phyloP scores from a whole-genome alignment of 2,113 vertebrate genomes.

The Cyanistes caeruleus region DNA sequence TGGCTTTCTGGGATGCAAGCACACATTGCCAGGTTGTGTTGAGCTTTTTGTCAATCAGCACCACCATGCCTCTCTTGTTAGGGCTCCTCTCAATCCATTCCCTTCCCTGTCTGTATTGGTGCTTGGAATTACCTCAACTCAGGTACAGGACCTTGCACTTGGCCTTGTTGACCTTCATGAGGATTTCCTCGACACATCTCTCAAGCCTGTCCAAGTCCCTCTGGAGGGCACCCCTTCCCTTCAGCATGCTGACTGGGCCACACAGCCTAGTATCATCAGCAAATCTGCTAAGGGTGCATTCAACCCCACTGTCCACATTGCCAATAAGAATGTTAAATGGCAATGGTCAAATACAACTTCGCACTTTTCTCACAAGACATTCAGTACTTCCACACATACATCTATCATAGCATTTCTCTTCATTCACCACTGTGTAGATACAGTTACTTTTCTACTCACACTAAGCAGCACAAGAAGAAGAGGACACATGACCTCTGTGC shows the following conservation, averaged over 20 bases:
- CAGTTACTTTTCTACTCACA: not conserved
- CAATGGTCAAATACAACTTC: not conserved
- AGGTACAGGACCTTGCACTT: not conserved
- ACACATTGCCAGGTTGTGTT: not conserved
- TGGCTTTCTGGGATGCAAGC: not conserved
- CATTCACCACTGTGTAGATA: not conserved
- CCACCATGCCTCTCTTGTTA: not conserved
- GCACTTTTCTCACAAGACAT: not conserved
- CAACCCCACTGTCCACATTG: not conserved
- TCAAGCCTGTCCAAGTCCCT: not conserved
- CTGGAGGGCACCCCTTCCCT: not conserved
- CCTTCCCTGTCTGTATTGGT: not conserved
- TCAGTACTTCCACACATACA: not conserved
- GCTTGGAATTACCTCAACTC: not conserved
- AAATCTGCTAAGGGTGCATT: not conserved
- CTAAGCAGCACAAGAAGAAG: not conserved
- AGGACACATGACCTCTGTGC: not conserved
- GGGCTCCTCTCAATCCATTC: not conserved
- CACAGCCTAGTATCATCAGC: not conserved
- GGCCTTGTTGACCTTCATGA: not conserved
- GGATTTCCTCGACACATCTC: not conserved
- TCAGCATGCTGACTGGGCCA: not conserved
- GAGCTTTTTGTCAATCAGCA: not conserved
- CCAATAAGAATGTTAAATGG: not conserved
- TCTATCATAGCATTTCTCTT: not conserved